Conservation (phyloP, 2,888 invertebrate species). For the Nephrocerus scutellatus region DNA sequence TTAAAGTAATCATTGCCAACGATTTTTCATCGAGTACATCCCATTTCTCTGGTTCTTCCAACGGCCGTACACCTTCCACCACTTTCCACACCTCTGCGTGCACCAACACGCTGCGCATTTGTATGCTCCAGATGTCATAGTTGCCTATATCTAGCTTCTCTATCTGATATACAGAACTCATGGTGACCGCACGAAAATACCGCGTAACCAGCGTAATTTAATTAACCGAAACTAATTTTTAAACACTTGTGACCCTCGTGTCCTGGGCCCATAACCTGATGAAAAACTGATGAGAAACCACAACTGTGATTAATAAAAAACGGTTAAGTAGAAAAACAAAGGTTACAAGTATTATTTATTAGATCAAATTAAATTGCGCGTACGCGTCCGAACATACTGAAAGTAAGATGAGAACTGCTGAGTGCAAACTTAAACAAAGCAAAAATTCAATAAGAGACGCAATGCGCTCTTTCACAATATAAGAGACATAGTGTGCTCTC, state of each 20-base stretch:
- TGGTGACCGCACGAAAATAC: slow-evolving; percentile 1
- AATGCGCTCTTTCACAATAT: no score
- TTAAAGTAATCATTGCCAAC: slow-evolving; percentile 13
- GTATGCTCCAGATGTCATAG: slow-evolving; percentile 11
- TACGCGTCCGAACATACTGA: no score
- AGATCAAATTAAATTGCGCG: no score
- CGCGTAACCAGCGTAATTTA: slow-evolving; percentile 5
- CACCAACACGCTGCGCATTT: slow-evolving; percentile 16
- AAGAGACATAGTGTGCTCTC: no score
- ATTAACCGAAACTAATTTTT: background rate
- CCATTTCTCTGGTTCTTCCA: slow-evolving; percentile 5
- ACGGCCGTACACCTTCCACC: slow-evolving; percentile 5
- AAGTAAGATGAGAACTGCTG: no score
- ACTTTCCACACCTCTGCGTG: slow-evolving; percentile 15
- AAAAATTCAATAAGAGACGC: no score
- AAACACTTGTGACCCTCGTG: slow-evolving; percentile 3
- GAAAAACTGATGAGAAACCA: no score
- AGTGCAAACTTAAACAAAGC: no score
- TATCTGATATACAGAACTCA: slow-evolving; percentile 8
- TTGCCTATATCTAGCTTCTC: slow-evolving; percentile 8
- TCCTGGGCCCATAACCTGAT: slow-evolving; percentile 11
- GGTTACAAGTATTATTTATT: no score
- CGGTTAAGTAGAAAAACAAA: no score
- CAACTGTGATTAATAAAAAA: no score
- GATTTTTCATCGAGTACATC: slow-evolving; percentile 11